Evolutionary conservation across 2,113 vertebrate genomes (phyloP).

Genomic region (Nothocercus nigrocapillus): DNA sequence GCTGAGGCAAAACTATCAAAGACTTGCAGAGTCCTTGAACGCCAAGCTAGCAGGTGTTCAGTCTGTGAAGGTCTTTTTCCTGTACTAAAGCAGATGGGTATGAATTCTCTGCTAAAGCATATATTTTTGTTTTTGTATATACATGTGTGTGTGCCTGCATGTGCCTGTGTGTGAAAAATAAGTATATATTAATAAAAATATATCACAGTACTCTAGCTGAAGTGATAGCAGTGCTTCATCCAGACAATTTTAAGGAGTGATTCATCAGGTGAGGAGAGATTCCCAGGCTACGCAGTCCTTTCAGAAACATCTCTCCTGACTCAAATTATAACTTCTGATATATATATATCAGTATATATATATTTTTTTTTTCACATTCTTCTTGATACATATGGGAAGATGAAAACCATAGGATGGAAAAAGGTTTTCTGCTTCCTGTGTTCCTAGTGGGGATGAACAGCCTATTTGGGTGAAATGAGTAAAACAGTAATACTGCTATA

Average conservation of each 20-base stretch:
- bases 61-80: not conserved
- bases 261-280: not conserved
- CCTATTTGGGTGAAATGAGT: not conserved
- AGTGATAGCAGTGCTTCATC: not conserved
- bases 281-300: not conserved
- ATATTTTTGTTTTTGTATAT: not conserved
- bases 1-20: not conserved
- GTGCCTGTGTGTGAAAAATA: fast-evolving
- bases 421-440: not conserved
- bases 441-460: not conserved
- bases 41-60: not conserved
- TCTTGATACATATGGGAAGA: not conserved
- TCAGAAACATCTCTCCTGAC: not conserved
- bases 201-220: not conserved
- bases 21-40: not conserved
- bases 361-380: too few relatives aligned
- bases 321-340: not conserved
- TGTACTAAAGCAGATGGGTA: not conserved
- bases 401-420: not conserved
- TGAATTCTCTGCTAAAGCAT: not conserved
- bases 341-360: not conserved
- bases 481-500: not conserved
- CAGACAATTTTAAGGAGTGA: not conserved
- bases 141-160: too few relatives aligned
- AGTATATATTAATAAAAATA: not conserved